A percentile compares a stretch with the other conserved stretches of the same genome.
phyloP scores from a whole-genome alignment of 2,888 invertebrate species.

The Sarcophaga variegata region DNA sequence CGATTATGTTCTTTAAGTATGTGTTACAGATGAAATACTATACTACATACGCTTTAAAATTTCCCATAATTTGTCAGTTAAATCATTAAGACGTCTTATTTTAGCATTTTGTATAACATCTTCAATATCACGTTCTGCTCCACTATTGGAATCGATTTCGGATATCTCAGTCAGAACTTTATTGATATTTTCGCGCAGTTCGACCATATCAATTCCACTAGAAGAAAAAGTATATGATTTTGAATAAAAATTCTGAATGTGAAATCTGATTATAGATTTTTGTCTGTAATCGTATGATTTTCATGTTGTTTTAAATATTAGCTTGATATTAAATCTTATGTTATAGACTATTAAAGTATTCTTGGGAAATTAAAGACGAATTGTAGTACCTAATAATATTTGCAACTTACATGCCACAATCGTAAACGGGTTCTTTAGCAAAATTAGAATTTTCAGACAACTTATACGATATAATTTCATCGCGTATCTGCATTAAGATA shows the following conservation, averaged over 20 bases:
- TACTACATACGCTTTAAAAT: conserved; percentile 76
- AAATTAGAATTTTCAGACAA: conserved; percentile 63
- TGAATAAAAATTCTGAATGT: too few species aligned
- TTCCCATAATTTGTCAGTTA: conserved; percentile 81
- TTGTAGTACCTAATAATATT: background rate
- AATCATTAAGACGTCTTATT: conserved; percentile 74
- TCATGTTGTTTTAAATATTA: too few species aligned
- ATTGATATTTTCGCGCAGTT: conserved; percentile 76
- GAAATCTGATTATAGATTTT: too few species aligned
- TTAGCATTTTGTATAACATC: conserved; percentile 77
- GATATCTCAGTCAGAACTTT: conserved; percentile 78
- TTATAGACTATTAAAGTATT: too few species aligned
- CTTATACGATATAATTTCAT: conserved; percentile 78
- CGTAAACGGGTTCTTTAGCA: conserved; percentile 75
- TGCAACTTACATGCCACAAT: conserved; percentile 75
- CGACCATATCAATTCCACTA: conserved; percentile 77
- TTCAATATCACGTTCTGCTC: conserved; percentile 77
- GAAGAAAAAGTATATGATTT: too few species aligned
- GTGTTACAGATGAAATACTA: too few species aligned
- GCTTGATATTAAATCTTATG: too few species aligned
- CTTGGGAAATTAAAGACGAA: background rate
- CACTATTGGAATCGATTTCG: conserved; percentile 72
- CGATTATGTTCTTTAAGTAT: too few species aligned
- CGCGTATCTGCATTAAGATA: conserved; percentile 78
- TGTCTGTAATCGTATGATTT: too few species aligned